Conservation (phyloP, 2,888 invertebrate genomes). For the Trissonchulus latispiculum region DNA sequence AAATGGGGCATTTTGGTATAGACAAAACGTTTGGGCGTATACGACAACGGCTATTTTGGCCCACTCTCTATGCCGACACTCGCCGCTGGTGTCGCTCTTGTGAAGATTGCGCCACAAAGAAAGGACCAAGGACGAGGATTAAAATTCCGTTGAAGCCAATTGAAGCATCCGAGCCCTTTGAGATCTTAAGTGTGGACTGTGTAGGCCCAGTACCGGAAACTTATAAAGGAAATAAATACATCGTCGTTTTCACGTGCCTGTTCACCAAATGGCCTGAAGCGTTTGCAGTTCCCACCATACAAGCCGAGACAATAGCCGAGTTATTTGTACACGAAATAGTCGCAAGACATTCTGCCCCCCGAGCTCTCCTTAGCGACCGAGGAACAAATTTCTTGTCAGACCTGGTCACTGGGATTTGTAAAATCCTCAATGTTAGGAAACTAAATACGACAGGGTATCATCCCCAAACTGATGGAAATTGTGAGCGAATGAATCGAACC, state of each 20-base stretch:
- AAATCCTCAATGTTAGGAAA: slow-evolving; percentile 21
- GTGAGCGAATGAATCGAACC: no score
- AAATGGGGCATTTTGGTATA: no score
- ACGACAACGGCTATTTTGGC: slow-evolving; percentile 25
- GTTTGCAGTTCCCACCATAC: slow-evolving; percentile 34
- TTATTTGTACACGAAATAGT: slow-evolving; percentile 26
- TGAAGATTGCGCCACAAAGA: slow-evolving; percentile 25
- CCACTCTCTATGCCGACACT: slow-evolving; percentile 24
- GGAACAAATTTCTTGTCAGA: slow-evolving; percentile 28
- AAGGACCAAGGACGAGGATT: slow-evolving; percentile 9
- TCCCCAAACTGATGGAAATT: no score
- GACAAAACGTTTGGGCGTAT: slow-evolving; percentile 25
- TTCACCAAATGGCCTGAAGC: slow-evolving; percentile 28
- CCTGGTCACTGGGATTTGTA: slow-evolving; percentile 22
- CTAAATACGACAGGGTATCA: slow-evolving; percentile 24
- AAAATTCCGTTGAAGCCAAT: slow-evolving; percentile 22
- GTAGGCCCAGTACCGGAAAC: slow-evolving; percentile 29
- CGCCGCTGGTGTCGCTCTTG: slow-evolving; percentile 21
- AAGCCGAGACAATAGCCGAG: slow-evolving; percentile 33
- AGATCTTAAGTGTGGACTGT: no score
- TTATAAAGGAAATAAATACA: slow-evolving; percentile 27
- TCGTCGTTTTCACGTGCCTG: slow-evolving; percentile 26
- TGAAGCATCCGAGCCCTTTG: slow-evolving; percentile 27
- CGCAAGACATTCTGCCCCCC: slow-evolving; percentile 26
- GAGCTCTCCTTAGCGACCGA: slow-evolving; percentile 27